Evolutionary conservation across 37 sponge, comb jelly and placozoan species (phyloP).

Genomic region (Haliclona indistincta): DNA sequence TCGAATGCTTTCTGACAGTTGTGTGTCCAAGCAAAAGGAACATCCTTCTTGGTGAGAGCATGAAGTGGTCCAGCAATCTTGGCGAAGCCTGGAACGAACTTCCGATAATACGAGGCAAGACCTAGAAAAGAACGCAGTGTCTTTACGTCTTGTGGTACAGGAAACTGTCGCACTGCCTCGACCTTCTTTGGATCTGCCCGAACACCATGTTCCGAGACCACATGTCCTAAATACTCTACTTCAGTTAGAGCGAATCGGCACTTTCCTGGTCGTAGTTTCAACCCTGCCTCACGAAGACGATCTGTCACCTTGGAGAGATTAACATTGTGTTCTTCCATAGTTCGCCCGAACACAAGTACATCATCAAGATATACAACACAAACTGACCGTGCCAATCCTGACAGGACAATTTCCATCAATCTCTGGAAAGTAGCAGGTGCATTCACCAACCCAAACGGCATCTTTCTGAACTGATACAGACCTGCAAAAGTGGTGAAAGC

Average conservation of each 20-base stretch:
- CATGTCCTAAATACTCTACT: constrained; percentile 40
- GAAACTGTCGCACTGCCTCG: constrained; percentile 18
- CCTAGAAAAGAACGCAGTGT: constrained; percentile 28
- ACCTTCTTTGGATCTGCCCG: constrained; percentile 43
- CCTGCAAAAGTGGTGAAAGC: constrained; percentile 18
- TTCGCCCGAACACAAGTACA: constrained; percentile 26
- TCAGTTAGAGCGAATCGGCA: constrained; percentile 1
- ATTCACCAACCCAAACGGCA: constrained; percentile 27
- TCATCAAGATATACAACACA: constrained; percentile 49
- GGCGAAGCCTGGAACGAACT: constrained; percentile 29
- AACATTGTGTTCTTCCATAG: constrained; percentile 32
- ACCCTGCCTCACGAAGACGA: constrained; percentile 6
- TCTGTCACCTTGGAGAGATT: constrained; percentile 27
- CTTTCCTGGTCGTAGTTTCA: constrained; percentile 31
- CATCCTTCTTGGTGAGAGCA: not conserved
- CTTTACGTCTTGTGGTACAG: constrained; percentile 10
- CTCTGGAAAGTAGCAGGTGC: constrained; percentile 38
- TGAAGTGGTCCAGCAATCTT: constrained; percentile 19
- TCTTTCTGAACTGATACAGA: constrained; percentile 13
- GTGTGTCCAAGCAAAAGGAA: constrained; percentile 1
- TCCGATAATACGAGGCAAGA: constrained; percentile 23
- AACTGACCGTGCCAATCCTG: constrained; percentile 10
- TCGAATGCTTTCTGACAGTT: constrained; percentile 5
- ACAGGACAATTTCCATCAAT: constrained; percentile 20
- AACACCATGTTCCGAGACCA: constrained; percentile 41